A percentile compares a stretch with the other conserved stretches of the same genome.
These are phyloP conservation scores for Abramis brama DNA, from an alignment of 2,113 vertebrate species.

Conservation along the genomic window DNA sequence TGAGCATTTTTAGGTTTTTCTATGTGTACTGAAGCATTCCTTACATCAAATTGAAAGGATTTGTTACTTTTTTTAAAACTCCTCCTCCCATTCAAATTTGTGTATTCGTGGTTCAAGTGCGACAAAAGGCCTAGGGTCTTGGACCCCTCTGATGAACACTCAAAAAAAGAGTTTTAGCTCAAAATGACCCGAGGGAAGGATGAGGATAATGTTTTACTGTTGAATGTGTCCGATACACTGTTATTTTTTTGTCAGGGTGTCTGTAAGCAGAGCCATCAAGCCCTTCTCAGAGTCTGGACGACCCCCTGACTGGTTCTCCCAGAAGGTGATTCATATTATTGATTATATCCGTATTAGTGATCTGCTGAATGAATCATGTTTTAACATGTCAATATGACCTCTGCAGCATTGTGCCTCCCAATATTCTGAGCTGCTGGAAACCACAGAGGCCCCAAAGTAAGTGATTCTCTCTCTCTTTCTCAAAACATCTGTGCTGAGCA, in stretches of 20 bases:
- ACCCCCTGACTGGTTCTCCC: constrained; percentile 98
- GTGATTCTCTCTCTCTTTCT: constrained; percentile 57
- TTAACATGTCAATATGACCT: constrained; percentile 54
- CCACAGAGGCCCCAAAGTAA: constrained; percentile 98
- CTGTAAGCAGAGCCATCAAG: constrained; percentile 98
- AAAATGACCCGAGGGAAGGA: no score
- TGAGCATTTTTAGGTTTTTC: no score
- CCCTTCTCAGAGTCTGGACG: constrained; percentile 95
- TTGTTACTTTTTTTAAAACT: no score
- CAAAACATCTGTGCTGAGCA: not conserved
- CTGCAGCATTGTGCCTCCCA: constrained; percentile 96
- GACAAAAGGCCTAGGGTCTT: no score
- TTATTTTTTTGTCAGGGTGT: constrained; percentile 83
- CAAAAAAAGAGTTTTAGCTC: no score
- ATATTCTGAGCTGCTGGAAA: constrained; percentile 96
- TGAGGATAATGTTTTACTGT: not conserved
- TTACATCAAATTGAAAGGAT: no score
- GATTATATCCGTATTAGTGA: not conserved
- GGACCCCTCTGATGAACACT: no score
- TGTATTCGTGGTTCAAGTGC: no score
- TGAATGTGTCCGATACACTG: not conserved
- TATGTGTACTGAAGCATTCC: no score
- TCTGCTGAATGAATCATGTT: not conserved
- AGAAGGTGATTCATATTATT: constrained; percentile 81
- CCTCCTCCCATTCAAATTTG: no score